Evolutionary conservation across 2,113 vertebrate species (phyloP).

Genomic region (Amphilophus citrinellus): DNA sequence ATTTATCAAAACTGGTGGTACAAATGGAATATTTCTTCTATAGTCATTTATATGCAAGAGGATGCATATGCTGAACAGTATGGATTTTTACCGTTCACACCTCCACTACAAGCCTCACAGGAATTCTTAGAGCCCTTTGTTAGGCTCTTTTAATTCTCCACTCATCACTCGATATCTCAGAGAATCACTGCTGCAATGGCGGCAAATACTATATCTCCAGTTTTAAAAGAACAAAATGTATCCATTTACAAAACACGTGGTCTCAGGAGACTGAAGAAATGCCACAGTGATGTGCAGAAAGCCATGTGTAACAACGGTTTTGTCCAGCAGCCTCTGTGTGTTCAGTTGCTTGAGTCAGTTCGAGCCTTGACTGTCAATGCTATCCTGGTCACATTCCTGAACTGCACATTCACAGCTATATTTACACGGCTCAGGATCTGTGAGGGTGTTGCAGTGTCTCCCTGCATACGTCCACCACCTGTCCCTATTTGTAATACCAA

Average conservation of each 20-base stretch:
- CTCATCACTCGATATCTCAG: background rate
- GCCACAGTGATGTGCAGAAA: background rate
- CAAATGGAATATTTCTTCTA: background rate
- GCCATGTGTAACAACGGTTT: background rate
- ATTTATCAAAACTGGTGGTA: background rate
- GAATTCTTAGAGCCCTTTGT: background rate
- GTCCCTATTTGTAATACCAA: slow-evolving; percentile 64
- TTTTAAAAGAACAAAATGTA: slow-evolving; percentile 2
- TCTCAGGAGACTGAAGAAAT: background rate
- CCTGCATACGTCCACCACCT: slow-evolving; percentile 72
- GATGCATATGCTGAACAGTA: background rate
- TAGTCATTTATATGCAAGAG: slow-evolving; percentile 28
- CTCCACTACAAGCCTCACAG: background rate
- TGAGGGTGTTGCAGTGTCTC: slow-evolving; percentile 25
- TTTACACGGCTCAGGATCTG: slow-evolving; percentile 58
- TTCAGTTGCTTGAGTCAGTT: background rate
- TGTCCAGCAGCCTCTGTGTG: background rate
- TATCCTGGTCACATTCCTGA: slow-evolving; percentile 65
- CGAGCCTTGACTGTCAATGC: slow-evolving; percentile 20
- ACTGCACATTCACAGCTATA: slow-evolving; percentile 63
- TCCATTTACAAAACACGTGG: background rate
- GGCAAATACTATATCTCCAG: background rate
- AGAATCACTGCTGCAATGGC: background rate
- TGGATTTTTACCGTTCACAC: background rate
- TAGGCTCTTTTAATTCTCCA: background rate